Evolutionary conservation across 1,140 invertebrate species (phyloP).

Genomic region (Homarus americanus): DNA sequence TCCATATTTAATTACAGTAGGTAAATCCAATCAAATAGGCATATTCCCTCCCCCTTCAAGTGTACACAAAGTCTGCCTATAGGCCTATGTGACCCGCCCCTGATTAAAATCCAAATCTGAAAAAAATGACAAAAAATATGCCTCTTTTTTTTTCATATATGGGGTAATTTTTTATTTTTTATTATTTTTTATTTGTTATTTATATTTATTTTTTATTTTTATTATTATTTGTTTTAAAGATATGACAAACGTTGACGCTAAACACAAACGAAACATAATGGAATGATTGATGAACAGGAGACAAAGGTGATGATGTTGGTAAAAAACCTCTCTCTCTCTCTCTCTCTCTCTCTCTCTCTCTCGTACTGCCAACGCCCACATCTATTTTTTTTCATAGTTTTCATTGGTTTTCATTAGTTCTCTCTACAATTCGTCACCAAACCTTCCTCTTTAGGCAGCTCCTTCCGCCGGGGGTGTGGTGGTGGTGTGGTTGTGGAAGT

Average conservation of each 20-base stretch:
- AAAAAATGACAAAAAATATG: neutral
- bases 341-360: neutral
- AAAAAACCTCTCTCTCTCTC: constrained; percentile 23
- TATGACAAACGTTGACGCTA: neutral
- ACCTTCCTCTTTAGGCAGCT: no score
- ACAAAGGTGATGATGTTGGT: constrained; percentile 29
- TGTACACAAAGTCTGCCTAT: constrained; percentile 21
- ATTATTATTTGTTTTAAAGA: no score
- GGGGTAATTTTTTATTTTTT: no score
- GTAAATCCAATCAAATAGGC: constrained; percentile 71
- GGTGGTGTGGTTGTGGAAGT: no score
- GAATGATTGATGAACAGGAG: constrained; percentile 58
- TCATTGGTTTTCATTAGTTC: constrained; percentile 5
- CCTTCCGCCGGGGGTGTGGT: no score
- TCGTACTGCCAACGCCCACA: neutral
- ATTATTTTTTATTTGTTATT: no score
- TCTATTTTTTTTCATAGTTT: neutral
- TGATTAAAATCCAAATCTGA: constrained; percentile 25
- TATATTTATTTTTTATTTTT: no score
- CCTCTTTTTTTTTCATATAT: no score
- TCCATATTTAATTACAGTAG: constrained; percentile 71
- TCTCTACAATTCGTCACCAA: no score
- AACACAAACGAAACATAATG: constrained; percentile 8
- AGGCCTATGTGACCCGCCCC: constrained; percentile 23
- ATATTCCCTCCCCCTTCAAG: constrained; percentile 50